Conservation (phyloP, 1,140 invertebrate species). For the Bombus sibiricus region DNA sequence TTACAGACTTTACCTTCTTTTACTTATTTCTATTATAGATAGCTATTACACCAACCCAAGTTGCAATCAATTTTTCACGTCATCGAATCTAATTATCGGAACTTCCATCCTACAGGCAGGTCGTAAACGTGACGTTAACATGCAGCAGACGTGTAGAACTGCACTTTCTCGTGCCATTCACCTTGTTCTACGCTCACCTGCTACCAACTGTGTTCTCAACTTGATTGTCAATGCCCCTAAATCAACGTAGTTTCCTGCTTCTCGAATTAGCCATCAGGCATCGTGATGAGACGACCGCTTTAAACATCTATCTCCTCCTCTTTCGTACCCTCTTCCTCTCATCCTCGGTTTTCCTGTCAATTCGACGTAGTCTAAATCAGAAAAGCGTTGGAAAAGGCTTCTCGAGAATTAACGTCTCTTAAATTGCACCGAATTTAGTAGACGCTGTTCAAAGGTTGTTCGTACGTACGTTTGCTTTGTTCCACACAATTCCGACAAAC, state of each 20-base stretch:
- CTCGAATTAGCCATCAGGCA: slow-evolving; percentile 40
- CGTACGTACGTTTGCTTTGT: too few relatives aligned
- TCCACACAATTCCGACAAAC: background rate
- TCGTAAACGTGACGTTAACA: slow-evolving; percentile 27
- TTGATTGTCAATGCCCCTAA: slow-evolving; percentile 63
- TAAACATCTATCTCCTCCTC: background rate
- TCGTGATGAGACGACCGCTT: background rate
- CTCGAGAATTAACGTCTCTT: slow-evolving; percentile 10
- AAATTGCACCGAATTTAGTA: slow-evolving; percentile 21
- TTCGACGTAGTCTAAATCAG: background rate
- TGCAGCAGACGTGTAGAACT: background rate
- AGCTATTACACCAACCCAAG: too few relatives aligned
- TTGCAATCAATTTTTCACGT: too few relatives aligned
- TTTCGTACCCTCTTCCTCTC: too few relatives aligned
- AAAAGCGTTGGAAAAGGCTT: slow-evolving; percentile 8
- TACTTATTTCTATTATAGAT: too few relatives aligned
- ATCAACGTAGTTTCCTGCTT: slow-evolving; percentile 52
- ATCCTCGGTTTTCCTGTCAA: background rate
- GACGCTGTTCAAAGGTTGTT: too few relatives aligned
- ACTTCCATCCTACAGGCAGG: background rate
- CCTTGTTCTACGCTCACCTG: slow-evolving; percentile 42
- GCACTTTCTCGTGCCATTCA: slow-evolving; percentile 33
- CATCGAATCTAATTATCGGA: slow-evolving; percentile 15
- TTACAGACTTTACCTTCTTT: too few relatives aligned
- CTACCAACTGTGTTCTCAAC: slow-evolving; percentile 54